A percentile compares a stretch with the other conserved stretches of the same genome.
Evolutionary conservation across 2,888 invertebrate genomes (phyloP).

Genomic region (Anorthoa munda): DNA sequence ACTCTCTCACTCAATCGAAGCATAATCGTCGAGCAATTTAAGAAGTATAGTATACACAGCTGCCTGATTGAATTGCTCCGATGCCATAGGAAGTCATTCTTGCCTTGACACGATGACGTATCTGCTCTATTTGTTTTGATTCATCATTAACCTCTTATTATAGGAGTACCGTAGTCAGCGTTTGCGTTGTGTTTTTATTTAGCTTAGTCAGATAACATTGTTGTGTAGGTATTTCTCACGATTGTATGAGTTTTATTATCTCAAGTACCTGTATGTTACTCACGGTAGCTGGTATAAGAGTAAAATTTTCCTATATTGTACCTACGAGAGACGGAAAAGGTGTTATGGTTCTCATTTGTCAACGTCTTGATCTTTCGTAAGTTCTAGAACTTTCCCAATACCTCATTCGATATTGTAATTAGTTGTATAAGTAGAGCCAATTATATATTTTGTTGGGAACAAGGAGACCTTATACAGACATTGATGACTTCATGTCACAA

Average conservation of each 20-base stretch:
- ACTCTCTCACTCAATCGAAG: slow-evolving; percentile 79
- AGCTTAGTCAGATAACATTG: slow-evolving; percentile 48
- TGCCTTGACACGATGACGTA: slow-evolving; percentile 81
- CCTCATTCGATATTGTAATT: slow-evolving; percentile 17
- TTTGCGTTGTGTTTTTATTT: slow-evolving; percentile 56
- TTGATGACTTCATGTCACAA: slow-evolving; percentile 59
- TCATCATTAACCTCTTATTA: slow-evolving; percentile 69
- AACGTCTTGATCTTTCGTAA: slow-evolving; percentile 23
- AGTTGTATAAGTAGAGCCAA: slow-evolving; percentile 20
- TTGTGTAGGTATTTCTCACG: slow-evolving; percentile 59
- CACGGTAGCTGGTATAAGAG: slow-evolving; percentile 4
- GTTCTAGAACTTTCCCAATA: slow-evolving; percentile 47
- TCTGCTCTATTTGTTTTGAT: slow-evolving; percentile 75
- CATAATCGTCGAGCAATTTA: slow-evolving; percentile 86
- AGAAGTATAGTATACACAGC: slow-evolving; percentile 76
- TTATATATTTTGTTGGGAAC: slow-evolving; percentile 37
- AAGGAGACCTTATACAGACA: slow-evolving; percentile 51
- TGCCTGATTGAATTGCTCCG: slow-evolving; percentile 84
- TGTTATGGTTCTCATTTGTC: slow-evolving; percentile 18
- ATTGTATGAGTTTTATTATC: slow-evolving; percentile 30
- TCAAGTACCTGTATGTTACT: slow-evolving; percentile 32
- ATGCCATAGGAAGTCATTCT: slow-evolving; percentile 85
- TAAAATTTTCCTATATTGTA: slow-evolving; percentile 8
- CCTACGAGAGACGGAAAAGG: slow-evolving; percentile 4
- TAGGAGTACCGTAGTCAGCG: slow-evolving; percentile 34